These are phyloP conservation scores for Temnothorax nylanderi DNA, from an alignment of 1,140 invertebrate species.

Conservation along the genomic window DNA sequence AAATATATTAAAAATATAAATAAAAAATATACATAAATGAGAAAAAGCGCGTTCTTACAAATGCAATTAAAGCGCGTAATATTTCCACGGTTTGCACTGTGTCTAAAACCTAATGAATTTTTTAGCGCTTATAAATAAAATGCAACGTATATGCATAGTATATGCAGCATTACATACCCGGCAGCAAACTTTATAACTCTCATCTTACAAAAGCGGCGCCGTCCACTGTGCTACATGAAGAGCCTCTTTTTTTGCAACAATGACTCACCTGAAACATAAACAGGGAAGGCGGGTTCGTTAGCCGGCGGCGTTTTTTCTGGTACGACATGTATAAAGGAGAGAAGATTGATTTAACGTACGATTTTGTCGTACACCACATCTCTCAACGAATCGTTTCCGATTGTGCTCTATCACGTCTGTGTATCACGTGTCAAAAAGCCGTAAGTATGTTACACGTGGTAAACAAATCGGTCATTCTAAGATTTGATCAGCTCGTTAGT, in stretches of 20 bases:
- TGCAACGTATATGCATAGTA: background rate
- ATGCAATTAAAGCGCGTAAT: constrained; percentile 13
- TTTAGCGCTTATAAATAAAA: constrained; percentile 43
- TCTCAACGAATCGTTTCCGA: constrained; percentile 21
- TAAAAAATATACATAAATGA: background rate
- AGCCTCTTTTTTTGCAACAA: constrained; percentile 40
- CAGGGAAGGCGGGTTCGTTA: constrained; percentile 70
- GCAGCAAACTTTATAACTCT: constrained; percentile 27
- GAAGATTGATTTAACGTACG: constrained; percentile 69
- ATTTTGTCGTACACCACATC: constrained; percentile 41
- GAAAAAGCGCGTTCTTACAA: constrained; percentile 8
- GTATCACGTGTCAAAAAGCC: constrained; percentile 27
- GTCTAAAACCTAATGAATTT: constrained; percentile 33
- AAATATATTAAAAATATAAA: background rate
- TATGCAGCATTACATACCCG: constrained; percentile 18
- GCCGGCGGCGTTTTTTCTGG: constrained; percentile 60
- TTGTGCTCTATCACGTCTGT: constrained; percentile 29
- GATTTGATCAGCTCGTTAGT: constrained; percentile 53
- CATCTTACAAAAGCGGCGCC: constrained; percentile 45
- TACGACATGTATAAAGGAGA: background rate
- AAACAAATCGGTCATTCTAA: constrained; percentile 53
- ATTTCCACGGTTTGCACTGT: background rate
- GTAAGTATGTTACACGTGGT: constrained; percentile 26
- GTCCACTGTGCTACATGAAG: constrained; percentile 41
- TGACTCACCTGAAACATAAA: constrained; percentile 79